Percentiles rank a stretch among this genome's conserved stretches.
Evolutionary conservation across 2,113 vertebrate species (phyloP).

Genomic region (Brevimyrus niger): DNA sequence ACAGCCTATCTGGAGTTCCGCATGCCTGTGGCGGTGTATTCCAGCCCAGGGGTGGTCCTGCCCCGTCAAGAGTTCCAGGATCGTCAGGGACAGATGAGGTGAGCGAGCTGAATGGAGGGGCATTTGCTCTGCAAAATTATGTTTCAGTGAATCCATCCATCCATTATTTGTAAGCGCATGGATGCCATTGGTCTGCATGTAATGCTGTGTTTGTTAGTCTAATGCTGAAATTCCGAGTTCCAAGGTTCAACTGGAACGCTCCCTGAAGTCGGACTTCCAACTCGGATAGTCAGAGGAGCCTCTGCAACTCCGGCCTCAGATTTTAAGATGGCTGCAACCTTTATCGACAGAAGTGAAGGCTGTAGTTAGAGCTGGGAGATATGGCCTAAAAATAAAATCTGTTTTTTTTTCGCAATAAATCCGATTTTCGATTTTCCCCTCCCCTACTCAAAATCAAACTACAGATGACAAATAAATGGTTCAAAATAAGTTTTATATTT

Average conservation of each 20-base stretch:
- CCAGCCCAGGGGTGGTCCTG: conserved; percentile 80
- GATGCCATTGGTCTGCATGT: not conserved
- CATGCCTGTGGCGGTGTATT: conserved; percentile 83
- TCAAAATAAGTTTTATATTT: too few relatives aligned
- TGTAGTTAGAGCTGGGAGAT: too few relatives aligned
- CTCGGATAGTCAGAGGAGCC: not conserved
- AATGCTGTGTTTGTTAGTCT: not conserved
- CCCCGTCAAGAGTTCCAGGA: conserved; percentile 82
- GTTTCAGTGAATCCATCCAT: not conserved
- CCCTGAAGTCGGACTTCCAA: not conserved
- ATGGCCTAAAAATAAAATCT: too few relatives aligned
- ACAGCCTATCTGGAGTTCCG: conserved; percentile 86
- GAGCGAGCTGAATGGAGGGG: not conserved
- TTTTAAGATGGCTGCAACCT: not conserved
- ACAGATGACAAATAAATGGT: too few relatives aligned
- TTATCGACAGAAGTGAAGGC: not conserved
- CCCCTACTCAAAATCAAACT: too few relatives aligned
- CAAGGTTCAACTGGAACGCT: not conserved
- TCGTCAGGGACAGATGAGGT: conserved; percentile 91
- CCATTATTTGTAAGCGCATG: not conserved
- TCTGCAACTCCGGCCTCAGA: not conserved
- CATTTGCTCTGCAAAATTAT: not conserved
- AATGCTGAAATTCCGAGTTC: not conserved
- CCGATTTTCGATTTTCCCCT: too few relatives aligned
- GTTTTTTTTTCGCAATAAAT: too few relatives aligned